phyloP scores from a whole-genome alignment of 2,888 invertebrate species.

The Dryocosmus kuriphilus region DNA sequence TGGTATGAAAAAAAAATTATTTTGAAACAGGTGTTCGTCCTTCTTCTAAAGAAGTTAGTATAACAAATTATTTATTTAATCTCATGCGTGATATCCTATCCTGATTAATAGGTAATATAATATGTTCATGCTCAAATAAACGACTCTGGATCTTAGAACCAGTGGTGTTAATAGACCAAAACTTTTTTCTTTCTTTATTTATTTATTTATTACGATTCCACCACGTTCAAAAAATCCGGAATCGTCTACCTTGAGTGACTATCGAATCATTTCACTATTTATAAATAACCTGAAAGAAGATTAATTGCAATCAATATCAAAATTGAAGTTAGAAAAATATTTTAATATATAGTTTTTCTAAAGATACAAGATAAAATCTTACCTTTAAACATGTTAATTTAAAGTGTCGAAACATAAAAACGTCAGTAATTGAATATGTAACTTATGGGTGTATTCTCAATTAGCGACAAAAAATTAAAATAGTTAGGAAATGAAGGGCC shows the following conservation, averaged over 20 bases:
- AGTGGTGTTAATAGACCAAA: background rate
- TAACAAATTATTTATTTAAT: constrained; percentile 33
- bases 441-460: background rate
- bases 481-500: background rate
- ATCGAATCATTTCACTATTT: constrained; percentile 47
- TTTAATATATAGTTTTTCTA: too few species aligned
- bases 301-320: background rate
- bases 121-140: constrained; percentile 16
- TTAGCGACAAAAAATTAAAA: background rate
- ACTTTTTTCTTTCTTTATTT: constrained; percentile 41
- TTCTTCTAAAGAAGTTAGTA: background rate
- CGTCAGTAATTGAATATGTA: background rate
- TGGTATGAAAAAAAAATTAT: background rate
- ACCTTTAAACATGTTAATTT: background rate
- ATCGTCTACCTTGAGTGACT: constrained; percentile 49
- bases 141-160: background rate
- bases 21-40: constrained; percentile 9
- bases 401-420: background rate
- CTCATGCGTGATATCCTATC: constrained; percentile 11
- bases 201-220: constrained; percentile 46
- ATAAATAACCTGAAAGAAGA: too few species aligned
- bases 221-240: constrained; percentile 42
- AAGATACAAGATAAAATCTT: background rate
- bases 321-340: background rate
- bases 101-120: constrained; percentile 20